These are phyloP conservation scores for Pandemis cinnamomeana DNA, from an alignment of 2,888 invertebrate genomes.

Conservation along the genomic window DNA sequence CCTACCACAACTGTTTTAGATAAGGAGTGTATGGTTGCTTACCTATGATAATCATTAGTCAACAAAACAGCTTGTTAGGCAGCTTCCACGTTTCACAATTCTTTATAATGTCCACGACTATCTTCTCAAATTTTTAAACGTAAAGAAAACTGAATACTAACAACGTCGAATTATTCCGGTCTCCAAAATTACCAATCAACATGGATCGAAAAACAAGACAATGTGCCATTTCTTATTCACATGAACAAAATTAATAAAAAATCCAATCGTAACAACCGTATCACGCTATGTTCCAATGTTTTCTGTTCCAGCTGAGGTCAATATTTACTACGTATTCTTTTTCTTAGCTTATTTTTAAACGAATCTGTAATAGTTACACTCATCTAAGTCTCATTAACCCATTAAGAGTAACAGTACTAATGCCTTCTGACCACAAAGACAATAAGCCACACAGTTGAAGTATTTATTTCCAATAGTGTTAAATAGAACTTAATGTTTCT, in stretches of 20 bases:
- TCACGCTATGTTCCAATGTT: not conserved
- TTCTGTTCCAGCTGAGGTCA: not conserved
- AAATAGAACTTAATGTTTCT: constrained; percentile 39
- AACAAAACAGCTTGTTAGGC: no score
- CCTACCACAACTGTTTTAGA: no score
- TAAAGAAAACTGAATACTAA: no score
- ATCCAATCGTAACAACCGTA: not conserved
- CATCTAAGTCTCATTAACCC: constrained; percentile 8
- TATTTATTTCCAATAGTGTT: constrained; percentile 50
- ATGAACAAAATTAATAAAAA: no score
- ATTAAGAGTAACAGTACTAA: constrained; percentile 1
- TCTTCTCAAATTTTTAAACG: no score
- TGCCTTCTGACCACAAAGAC: constrained; percentile 14
- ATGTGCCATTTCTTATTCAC: no score
- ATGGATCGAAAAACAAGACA: no score
- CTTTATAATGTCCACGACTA: no score
- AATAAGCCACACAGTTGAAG: not conserved
- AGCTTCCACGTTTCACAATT: no score
- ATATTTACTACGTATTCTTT: not conserved
- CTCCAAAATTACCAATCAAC: no score
- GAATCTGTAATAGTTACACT: constrained; percentile 12
- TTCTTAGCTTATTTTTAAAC: not conserved
- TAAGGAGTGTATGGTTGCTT: not conserved
- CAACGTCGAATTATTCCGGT: no score
- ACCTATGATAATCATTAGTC: no score